Evolutionary conservation across 1,140 invertebrate genomes (phyloP).

Genomic region (Musca domestica): DNA sequence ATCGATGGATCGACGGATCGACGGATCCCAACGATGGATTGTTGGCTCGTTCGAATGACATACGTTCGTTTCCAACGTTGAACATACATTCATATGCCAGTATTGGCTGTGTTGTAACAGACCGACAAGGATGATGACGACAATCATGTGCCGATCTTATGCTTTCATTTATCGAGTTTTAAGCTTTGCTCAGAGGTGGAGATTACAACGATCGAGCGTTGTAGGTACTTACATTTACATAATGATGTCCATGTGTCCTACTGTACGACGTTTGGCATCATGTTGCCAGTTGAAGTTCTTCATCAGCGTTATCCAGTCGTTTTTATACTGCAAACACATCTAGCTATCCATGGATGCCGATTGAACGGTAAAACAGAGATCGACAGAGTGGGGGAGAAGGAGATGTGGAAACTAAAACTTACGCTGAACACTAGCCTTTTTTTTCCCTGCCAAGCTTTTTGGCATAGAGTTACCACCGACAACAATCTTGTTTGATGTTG

Average conservation of each 20-base stretch:
- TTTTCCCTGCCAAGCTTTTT: background rate
- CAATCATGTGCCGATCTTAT: too few species aligned
- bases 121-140: too few species aligned
- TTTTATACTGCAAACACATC: background rate
- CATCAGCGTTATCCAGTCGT: background rate
- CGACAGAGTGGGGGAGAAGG: background rate
- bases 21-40: too few species aligned
- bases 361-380: too few species aligned
- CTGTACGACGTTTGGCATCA: slow-evolving; percentile 17
- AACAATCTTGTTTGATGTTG: background rate
- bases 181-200: too few species aligned
- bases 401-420: background rate
- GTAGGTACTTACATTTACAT: background rate
- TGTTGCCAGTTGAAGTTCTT: background rate
- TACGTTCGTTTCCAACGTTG: too few species aligned
- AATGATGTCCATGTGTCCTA: slow-evolving; percentile 20
- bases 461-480: slow-evolving; percentile 8
- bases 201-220: background rate
- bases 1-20: background rate
- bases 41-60: too few species aligned
- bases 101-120: too few species aligned
- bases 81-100: too few species aligned
- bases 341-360: background rate
- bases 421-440: background rate
- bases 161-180: too few species aligned